Evolutionary conservation across 1,140 invertebrate genomes (phyloP).

Genomic region (Drosophila mauritiana): DNA sequence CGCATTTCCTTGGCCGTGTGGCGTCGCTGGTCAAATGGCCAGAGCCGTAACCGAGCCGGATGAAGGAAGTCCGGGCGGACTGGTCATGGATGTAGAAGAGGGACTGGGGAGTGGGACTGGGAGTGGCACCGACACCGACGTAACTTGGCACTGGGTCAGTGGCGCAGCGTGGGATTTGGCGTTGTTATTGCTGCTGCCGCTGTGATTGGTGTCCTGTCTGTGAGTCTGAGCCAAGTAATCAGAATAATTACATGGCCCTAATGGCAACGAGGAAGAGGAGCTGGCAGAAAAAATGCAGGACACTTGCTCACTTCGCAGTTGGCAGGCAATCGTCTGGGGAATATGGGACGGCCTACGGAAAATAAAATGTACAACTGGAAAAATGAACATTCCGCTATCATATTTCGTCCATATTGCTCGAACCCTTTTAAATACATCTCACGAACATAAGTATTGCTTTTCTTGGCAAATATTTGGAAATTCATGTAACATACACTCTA

Average conservation of each 20-base stretch:
- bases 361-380: not conserved
- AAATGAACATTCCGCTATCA: not conserved
- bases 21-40: constrained; percentile 63
- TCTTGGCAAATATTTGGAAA: too few species aligned
- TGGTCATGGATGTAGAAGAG: not conserved
- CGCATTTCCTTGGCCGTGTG: constrained; percentile 70
- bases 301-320: constrained; percentile 57
- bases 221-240: constrained; percentile 66
- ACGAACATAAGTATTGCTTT: too few species aligned
- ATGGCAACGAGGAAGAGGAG: constrained; percentile 52
- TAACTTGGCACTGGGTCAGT: constrained; percentile 73
- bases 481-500: too few species aligned
- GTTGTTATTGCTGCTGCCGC: constrained; percentile 27
- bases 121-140: constrained; percentile 15
- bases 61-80: constrained; percentile 4
- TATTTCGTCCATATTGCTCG: not conserved
- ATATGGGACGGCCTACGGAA: not conserved
- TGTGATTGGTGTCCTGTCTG: constrained; percentile 41
- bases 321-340: constrained; percentile 14
- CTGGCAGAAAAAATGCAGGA: constrained; percentile 44
- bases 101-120: not conserved
- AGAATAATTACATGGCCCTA: constrained; percentile 78
- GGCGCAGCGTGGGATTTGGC: constrained; percentile 63
- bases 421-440: too few species aligned
- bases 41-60: constrained; percentile 20